Percentiles rank a stretch among this genome's conserved stretches.
phyloP scores from a whole-genome alignment of 1,140 invertebrate genomes.

The Lanistes nyassanus region DNA sequence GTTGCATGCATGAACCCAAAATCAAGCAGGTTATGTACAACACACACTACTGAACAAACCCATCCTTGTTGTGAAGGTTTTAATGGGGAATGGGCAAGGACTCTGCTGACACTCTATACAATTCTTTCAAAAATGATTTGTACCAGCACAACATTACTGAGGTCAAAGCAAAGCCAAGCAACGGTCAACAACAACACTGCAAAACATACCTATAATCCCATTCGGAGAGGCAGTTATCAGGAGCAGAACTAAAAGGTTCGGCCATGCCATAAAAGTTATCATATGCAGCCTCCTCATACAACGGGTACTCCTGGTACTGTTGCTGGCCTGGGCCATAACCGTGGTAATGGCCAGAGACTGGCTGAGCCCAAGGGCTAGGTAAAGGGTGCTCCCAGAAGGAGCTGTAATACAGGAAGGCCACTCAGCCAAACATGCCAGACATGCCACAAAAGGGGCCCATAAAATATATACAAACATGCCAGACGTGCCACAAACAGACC shows the following conservation, averaged over 20 bases:
- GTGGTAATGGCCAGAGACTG: constrained; percentile 7
- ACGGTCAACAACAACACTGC: not conserved
- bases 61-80: too few relatives aligned
- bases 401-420: constrained; percentile 19
- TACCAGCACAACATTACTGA: too few relatives aligned
- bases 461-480: not conserved
- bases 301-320: not conserved
- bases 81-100: too few relatives aligned
- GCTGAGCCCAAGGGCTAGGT: constrained; percentile 11
- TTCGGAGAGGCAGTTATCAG: constrained; percentile 20
- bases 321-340: constrained; percentile 6
- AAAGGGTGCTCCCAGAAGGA: constrained; percentile 21
- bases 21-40: too few relatives aligned
- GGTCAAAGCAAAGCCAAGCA: too few relatives aligned
- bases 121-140: too few relatives aligned
- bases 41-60: too few relatives aligned
- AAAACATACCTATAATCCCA: constrained; percentile 24
- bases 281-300: constrained; percentile 14
- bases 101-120: too few relatives aligned
- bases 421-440: too few relatives aligned
- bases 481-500: too few relatives aligned
- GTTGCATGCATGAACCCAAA: too few relatives aligned
- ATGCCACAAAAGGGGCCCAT: too few relatives aligned
- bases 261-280: constrained; percentile 20
- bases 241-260: not conserved